These are phyloP conservation scores for Intellagama lesueurii DNA, from an alignment of 2,797 vertebrate species.

Conservation along the genomic window DNA sequence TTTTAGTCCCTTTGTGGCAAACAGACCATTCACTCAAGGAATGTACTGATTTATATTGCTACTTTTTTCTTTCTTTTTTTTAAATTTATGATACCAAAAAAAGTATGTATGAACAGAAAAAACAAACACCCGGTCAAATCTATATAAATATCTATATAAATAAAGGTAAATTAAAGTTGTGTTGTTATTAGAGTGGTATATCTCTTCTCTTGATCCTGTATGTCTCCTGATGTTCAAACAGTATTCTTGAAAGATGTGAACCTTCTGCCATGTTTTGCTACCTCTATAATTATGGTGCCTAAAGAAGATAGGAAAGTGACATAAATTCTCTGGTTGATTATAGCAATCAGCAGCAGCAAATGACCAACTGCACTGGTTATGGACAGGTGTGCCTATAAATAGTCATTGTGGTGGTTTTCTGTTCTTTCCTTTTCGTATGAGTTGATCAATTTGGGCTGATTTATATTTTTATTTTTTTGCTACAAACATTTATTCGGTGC, in stretches of 20 bases:
- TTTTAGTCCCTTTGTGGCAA: conserved; percentile 57
- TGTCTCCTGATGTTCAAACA: accelerated
- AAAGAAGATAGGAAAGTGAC: not conserved
- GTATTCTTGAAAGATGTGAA: not conserved
- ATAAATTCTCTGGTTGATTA: not conserved
- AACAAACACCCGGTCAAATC: conserved; percentile 51
- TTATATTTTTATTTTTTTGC: not conserved
- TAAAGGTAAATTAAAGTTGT: conserved; percentile 67
- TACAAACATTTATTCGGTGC: not conserved
- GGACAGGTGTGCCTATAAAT: no score
- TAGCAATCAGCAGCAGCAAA: no score
- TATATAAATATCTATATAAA: conserved; percentile 71
- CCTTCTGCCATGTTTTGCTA: not conserved
- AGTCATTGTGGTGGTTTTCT: no score
- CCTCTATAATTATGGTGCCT: not conserved
- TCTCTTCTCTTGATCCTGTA: conserved; percentile 38
- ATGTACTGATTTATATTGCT: conserved; percentile 67
- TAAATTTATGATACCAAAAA: conserved; percentile 64
- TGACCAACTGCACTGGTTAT: no score
- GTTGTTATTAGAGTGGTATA: conserved; percentile 58
- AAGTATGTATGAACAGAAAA: conserved; percentile 61
- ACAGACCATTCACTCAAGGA: conserved; percentile 56
- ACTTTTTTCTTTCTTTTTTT: conserved; percentile 56
- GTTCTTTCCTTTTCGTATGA: no score
- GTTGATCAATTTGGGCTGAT: not conserved